Evolutionary conservation across 2,888 invertebrate species (phyloP), one percentile per base, ranked within the genome.

Genomic region (Oligia latruncula): DNA sequence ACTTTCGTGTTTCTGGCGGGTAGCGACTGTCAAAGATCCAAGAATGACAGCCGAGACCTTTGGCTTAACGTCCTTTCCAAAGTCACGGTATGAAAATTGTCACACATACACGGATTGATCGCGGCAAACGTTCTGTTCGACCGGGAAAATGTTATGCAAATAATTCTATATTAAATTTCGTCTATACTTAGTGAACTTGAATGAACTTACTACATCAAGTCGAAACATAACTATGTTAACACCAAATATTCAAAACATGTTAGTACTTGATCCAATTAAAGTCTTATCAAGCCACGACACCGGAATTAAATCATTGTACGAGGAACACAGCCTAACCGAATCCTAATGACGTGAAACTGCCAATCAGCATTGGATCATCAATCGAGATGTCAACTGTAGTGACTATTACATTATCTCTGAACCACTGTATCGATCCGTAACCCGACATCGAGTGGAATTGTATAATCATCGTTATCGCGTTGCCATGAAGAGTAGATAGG

Each of bases 291-390:
- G 20, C 11, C 46, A 11, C 2, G 3, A 58, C 46, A 43, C 8
- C 0, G 17, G 60, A 74, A 60, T 74, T 62, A 67, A 74, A 80
- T 80, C 80, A 35, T 60, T 20, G 52, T 52, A 40, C 49, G 1
- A 4, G 35, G 40, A 65, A 72, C 58, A 67, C n/a, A 20, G 20
- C 15, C 65, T 52, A 66, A 23, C 58, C 23, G 11, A 55, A 35
- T 80, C 2, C 60, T 81, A 62, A 81, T 67, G 81, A 68, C 81
- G 20, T 40, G 60, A 81, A 74, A 15, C 55, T 80, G 67, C 60
- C 62, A 68, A 74, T 80, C 67, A 68, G 67, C 46, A 8, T 23
- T 17, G 40, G 58, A 72, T 80, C 79, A 80, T 80, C 80, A 80
- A 80, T 80, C 23, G 29, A 29, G 17, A 4, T 72, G 79, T 79